Percentiles rank a stretch among this genome's conserved stretches.
Conservation (phyloP, 2,113 vertebrate species). For the Chionodraco myersi region DNA sequence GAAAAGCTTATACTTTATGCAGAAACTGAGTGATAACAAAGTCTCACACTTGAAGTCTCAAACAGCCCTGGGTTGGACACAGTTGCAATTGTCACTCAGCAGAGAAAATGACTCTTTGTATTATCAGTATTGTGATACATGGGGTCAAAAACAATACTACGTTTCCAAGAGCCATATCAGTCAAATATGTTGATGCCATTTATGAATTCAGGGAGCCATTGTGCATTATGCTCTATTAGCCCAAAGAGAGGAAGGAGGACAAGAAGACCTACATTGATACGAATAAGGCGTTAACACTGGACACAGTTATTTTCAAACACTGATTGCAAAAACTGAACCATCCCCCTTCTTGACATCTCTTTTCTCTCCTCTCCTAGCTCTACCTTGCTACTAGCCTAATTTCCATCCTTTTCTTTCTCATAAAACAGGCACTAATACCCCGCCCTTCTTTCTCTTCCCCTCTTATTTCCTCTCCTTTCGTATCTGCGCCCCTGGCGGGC, state of each 20-base stretch:
- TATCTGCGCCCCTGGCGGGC: constrained; percentile 63
- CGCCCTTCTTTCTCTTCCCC: constrained; percentile 16
- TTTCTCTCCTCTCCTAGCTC: neutral
- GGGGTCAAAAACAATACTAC: neutral
- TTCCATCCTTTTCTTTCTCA: constrained; percentile 7
- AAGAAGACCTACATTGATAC: neutral
- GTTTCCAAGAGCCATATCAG: neutral
- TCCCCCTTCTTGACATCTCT: constrained; percentile 4
- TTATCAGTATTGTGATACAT: constrained; percentile 5
- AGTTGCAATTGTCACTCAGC: neutral
- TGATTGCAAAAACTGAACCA: constrained; percentile 7
- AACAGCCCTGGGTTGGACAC: neutral
- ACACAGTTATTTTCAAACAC: neutral
- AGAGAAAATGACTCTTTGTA: neutral
- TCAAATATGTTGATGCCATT: neutral
- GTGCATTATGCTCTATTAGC: neutral
- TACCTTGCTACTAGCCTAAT: constrained; percentile 1
- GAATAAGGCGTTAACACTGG: no score
- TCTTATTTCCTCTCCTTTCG: constrained; percentile 58
- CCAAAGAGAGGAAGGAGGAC: neutral
- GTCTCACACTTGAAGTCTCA: neutral
- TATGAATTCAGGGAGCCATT: neutral
- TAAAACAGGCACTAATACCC: constrained; percentile 37
- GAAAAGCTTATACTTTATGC: constrained; percentile 12
- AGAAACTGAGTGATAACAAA: neutral